Percentiles rank a stretch among this genome's conserved stretches.
Conservation (phyloP, 2,888 invertebrate species). For the Amphipyra berbera region DNA sequence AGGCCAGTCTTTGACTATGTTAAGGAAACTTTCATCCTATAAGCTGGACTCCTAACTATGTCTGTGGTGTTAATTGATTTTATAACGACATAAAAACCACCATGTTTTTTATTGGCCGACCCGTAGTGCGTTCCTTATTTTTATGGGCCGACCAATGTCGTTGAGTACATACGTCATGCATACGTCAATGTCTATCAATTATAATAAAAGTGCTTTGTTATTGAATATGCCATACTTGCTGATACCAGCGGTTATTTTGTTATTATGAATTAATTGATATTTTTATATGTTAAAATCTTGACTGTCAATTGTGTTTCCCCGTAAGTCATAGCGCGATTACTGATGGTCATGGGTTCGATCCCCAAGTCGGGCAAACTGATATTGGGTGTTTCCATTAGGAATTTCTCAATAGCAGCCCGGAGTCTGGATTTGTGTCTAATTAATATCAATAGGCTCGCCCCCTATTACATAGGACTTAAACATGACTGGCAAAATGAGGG, state of each 20-base stretch:
- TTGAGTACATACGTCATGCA: constrained; percentile 51
- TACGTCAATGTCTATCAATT: constrained; percentile 61
- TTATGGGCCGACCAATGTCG: constrained; percentile 47
- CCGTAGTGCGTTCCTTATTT: constrained; percentile 21
- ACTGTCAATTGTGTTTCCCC: neutral
- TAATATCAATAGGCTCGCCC: too few relatives aligned
- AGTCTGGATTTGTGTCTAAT: too few relatives aligned
- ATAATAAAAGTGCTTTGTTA: constrained; percentile 38
- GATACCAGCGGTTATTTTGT: constrained; percentile 52
- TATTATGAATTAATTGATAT: constrained; percentile 24
- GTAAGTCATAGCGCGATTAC: too few relatives aligned
- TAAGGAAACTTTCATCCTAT: constrained; percentile 6
- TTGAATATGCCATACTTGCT: constrained; percentile 18
- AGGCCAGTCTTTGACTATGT: too few relatives aligned
- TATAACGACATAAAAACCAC: constrained; percentile 46
- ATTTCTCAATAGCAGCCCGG: too few relatives aligned
- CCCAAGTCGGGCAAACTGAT: too few relatives aligned
- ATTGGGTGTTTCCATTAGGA: too few relatives aligned
- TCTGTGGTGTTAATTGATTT: constrained; percentile 43
- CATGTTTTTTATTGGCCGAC: constrained; percentile 39
- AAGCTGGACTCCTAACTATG: constrained; percentile 3
- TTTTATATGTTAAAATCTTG: neutral
- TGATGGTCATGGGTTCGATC: too few relatives aligned
- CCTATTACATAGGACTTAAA: too few relatives aligned
- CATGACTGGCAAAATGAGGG: too few relatives aligned